Percentiles rank a stretch among this genome's conserved stretches.
Evolutionary conservation across 2,888 invertebrate genomes (phyloP).

Genomic region (Strigamia maritima): DNA sequence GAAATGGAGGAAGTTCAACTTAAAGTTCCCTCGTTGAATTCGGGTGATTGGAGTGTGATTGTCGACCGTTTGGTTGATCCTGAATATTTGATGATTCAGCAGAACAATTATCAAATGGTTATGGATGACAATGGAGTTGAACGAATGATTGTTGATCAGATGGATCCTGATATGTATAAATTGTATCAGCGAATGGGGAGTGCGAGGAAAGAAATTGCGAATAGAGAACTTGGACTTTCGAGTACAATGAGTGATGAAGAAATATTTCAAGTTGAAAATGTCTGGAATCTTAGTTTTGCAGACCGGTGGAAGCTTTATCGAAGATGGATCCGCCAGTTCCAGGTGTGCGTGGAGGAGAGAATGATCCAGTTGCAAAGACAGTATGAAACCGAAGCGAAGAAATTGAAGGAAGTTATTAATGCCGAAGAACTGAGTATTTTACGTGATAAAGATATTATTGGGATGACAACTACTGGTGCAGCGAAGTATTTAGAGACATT

Average conservation of each 20-base stretch:
- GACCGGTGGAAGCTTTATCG: slow-evolving; percentile 42
- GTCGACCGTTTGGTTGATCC: slow-evolving; percentile 11
- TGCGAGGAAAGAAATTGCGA: not conserved
- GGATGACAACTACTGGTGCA: slow-evolving; percentile 74
- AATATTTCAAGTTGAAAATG: not conserved
- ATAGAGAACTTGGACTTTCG: not conserved
- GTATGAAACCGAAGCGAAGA: not conserved
- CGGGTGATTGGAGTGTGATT: not conserved
- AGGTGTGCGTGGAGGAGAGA: slow-evolving; percentile 57
- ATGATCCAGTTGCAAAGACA: slow-evolving; percentile 58
- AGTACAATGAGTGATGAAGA: slow-evolving; percentile 19
- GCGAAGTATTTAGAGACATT: slow-evolving; percentile 65
- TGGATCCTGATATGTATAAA: not conserved
- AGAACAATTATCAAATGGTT: not conserved
- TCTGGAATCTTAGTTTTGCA: not conserved
- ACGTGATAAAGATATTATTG: slow-evolving; percentile 59
- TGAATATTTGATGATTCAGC: not conserved
- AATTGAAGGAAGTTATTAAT: slow-evolving; percentile 56
- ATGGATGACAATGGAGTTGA: not conserved
- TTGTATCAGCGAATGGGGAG: not conserved
- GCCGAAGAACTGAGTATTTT: slow-evolving; percentile 48
- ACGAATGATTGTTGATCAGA: not conserved
- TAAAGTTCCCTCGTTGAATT: too few species aligned
- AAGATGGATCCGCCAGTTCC: not conserved
- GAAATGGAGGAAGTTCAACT: slow-evolving; percentile 39